Conservation (phyloP, 2,888 invertebrate species). For the Ophioninae sp. region DNA sequence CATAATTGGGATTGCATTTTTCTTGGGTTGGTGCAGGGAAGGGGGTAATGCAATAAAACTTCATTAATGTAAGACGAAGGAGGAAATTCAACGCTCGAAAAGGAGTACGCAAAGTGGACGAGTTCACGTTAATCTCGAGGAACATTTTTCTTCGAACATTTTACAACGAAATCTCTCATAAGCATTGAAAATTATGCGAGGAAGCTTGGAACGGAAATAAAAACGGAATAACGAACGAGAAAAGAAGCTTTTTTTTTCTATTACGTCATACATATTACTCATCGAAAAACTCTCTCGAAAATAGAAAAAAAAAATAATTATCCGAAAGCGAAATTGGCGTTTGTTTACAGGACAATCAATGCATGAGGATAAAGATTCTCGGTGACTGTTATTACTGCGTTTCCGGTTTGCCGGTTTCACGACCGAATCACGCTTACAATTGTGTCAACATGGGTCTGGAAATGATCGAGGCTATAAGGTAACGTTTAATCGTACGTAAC, state of each 20-base stretch:
- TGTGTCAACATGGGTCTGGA: conserved; percentile 98
- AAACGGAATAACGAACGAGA: background rate
- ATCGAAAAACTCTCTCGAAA: background rate
- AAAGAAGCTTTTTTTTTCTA: background rate
- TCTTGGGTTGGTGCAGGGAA: background rate
- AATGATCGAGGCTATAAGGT: conserved; percentile 98
- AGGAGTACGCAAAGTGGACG: background rate
- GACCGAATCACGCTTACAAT: conserved; percentile 96
- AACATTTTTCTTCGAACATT: no score
- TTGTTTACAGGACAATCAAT: conserved; percentile 91
- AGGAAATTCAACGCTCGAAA: conserved; percentile 4
- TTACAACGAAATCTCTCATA: background rate
- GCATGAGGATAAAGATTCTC: conserved; percentile 96
- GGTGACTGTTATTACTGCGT: conserved; percentile 99
- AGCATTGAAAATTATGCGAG: background rate
- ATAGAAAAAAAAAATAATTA: background rate
- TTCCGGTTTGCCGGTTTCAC: conserved; percentile 94
- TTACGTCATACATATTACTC: background rate
- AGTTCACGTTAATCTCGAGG: background rate
- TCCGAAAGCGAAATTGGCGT: conserved; percentile 7
- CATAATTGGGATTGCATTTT: background rate
- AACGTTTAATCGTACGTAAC: conserved; percentile 45
- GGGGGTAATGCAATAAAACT: conserved; percentile 2
- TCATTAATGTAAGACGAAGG: background rate
- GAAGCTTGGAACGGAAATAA: background rate